Base-by-base conservation (phyloP, 1,140 invertebrate genomes). In the Diuraphis noxia region DNA sequence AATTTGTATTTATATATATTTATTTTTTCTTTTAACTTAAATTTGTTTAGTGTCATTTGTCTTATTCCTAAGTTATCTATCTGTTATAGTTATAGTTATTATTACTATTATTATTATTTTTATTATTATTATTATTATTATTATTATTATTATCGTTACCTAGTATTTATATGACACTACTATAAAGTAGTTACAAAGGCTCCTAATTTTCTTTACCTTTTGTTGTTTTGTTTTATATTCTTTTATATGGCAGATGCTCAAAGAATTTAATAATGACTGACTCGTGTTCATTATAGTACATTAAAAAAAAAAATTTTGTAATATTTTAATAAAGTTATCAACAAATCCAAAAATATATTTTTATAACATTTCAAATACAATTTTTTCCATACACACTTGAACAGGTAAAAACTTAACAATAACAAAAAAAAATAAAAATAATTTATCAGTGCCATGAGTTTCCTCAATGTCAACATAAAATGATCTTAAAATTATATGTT, bases 201-300 rank as follows among this genome's bases (percentile, higher is more conserved):
- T 72, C 56, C 56, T 72, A 79, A 63, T 49, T 34, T 49, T 36
- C 41, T 90, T 46, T 90, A 38, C 30, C 38, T 91, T 81, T 88
- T 82, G 30, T 89, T 77, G 17, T 38, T 82, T 90, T 49, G n/a
- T 49, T 90, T 90, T 36, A 41, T 10, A 34, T 90, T 90, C 34
- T 77, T 90, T 81, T 91, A 40, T 82, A 91, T 79, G 81, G 89
- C 77, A 82, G 38, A 81, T 82, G 89, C 89, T 91, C 89, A 91
- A 91, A 91, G 30, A 91, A 46, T 49, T 91, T 21, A 91, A 91
- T 91, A 91, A 77, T 91, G 89, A 91, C 89, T 91, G 89, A 91
- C 72, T 46, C 25, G 89, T 91, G 89, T 91, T 91, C 77, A 91
- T 91, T 38, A 36, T 30, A n/a, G 34, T 72, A 72, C 56, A 72